A percentile compares a stretch with the other conserved stretches of the same genome.
Conservation (phyloP, 2,797 vertebrate genomes). For the Anabacerthia variegaticeps region DNA sequence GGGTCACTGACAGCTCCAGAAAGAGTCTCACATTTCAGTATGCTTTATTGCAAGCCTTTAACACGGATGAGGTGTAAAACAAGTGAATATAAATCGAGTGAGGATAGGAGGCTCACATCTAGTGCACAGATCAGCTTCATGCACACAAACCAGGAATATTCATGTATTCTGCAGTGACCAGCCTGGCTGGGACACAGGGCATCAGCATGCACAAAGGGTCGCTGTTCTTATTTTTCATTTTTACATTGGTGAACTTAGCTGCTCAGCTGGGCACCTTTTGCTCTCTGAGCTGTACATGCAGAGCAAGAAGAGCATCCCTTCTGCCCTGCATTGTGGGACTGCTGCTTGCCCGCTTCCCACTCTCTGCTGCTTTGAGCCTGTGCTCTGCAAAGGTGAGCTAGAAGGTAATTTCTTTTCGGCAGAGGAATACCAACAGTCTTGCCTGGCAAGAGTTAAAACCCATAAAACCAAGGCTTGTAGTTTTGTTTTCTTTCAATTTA, state of each 20-base stretch:
- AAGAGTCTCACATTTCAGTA: neutral
- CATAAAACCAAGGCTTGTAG: constrained; percentile 63
- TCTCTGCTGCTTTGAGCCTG: neutral
- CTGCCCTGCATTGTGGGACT: neutral
- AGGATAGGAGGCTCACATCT: neutral
- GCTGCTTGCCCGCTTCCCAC: accelerated
- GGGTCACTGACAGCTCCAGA: neutral
- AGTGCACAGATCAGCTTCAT: neutral
- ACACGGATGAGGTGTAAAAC: neutral
- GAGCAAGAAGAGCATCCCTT: neutral
- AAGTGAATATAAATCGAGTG: neutral
- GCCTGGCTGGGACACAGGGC: neutral
- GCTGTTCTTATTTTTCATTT: neutral
- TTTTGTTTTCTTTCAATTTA: constrained; percentile 87
- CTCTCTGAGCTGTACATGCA: neutral
- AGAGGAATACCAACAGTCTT: neutral
- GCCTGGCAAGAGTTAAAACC: constrained; percentile 66
- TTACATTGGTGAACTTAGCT: neutral
- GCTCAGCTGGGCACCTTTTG: neutral
- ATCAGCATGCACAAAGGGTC: accelerated
- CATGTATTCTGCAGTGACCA: accelerated
- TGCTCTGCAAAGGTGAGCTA: neutral
- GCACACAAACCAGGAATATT: neutral
- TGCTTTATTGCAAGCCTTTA: neutral
- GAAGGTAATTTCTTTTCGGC: neutral